phyloP scores from a whole-genome alignment of 2,113 vertebrate species.

The Cyanoliseus patagonus region DNA sequence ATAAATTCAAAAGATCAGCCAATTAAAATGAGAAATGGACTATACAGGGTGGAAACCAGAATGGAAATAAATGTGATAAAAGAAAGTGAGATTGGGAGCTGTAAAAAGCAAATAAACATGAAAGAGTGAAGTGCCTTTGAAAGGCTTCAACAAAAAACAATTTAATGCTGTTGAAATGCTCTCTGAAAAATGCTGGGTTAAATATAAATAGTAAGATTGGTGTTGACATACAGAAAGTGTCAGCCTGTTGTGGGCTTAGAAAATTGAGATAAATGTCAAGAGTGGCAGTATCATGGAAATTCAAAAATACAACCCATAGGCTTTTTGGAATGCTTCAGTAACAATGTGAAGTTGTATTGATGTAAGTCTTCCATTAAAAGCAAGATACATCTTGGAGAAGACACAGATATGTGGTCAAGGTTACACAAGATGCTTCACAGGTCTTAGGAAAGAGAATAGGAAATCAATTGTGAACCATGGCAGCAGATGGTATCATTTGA shows the following conservation, averaged over 20 bases:
- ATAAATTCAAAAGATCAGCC: background rate
- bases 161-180: background rate
- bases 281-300: background rate
- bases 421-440: background rate
- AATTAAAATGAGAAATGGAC: background rate
- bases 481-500: background rate
- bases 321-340: background rate
- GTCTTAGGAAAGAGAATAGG: background rate
- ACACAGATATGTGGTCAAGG: background rate
- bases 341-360: background rate
- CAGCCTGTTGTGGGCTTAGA: background rate
- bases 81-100: background rate
- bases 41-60: background rate
- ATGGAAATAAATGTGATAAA: background rate
- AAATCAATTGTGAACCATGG: background rate
- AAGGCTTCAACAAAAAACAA: background rate
- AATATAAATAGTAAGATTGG: background rate
- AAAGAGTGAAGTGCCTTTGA: background rate
- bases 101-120: background rate
- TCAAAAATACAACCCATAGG: background rate
- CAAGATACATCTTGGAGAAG: background rate
- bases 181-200: background rate
- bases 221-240: background rate
- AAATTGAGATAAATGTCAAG: background rate
- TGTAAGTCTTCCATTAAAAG: background rate